A percentile compares a stretch with the other conserved stretches of the same genome.
These are phyloP conservation scores for Caenorhabditis briggsae DNA, from an alignment of 1,140 invertebrate genomes.

Conservation along the genomic window DNA sequence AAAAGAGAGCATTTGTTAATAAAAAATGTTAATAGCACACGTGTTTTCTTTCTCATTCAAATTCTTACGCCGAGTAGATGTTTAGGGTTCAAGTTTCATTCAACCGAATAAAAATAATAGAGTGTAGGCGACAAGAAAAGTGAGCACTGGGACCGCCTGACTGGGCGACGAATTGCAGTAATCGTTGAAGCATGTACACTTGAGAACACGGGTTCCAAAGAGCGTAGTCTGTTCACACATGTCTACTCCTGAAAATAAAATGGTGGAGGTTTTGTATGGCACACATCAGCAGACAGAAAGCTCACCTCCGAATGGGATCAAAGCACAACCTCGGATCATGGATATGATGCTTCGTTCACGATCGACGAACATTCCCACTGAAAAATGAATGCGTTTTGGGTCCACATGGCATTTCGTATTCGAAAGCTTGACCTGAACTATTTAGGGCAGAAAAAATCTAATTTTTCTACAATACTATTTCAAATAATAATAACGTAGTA, in stretches of 20 bases:
- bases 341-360: conserved; percentile 63
- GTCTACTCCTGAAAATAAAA: conserved; percentile 56
- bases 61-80: no score
- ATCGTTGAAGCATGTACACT: conserved; percentile 66
- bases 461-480: no score
- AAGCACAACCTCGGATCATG: conserved; percentile 63
- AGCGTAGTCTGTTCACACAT: conserved; percentile 63
- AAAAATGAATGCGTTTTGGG: conserved; percentile 29
- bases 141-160: conserved; percentile 1
- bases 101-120: conserved; percentile 31
- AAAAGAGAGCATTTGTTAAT: conserved; percentile 46
- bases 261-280: background rate
- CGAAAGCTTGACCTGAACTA: no score
- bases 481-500: no score
- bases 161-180: conserved; percentile 59
- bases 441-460: no score
- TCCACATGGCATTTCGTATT: no score
- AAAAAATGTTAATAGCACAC: conserved; percentile 38
- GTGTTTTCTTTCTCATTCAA: background rate
- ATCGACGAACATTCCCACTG: conserved; percentile 67
- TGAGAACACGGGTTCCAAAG: conserved; percentile 60
- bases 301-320: conserved; percentile 64
- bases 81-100: background rate
- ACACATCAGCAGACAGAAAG: no score
- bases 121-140: background rate